Conservation (phyloP, 2,888 invertebrate species). For the Hermodice carunculata region DNA sequence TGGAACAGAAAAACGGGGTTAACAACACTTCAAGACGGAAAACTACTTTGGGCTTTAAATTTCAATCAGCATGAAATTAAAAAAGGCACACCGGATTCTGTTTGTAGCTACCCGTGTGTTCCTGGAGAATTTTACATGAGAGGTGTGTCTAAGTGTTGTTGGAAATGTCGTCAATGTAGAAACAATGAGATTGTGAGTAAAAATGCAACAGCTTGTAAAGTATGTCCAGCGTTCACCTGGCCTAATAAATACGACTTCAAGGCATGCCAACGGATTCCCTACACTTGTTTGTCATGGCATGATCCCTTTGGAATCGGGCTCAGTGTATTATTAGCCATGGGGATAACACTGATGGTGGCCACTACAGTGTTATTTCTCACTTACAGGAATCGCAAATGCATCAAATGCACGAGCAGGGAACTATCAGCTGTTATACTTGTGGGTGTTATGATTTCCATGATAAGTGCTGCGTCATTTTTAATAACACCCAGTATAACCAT, state of each 20-base stretch:
- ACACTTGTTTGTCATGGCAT: constrained; percentile 13
- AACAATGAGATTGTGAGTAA: constrained; percentile 37
- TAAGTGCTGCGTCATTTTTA: not conserved
- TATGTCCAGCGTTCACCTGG: constrained; percentile 41
- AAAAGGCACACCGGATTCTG: constrained; percentile 19
- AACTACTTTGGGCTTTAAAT: not conserved
- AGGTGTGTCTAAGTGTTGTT: constrained; percentile 42
- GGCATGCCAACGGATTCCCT: constrained; percentile 23
- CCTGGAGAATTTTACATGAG: constrained; percentile 35
- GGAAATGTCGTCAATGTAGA: constrained; percentile 43
- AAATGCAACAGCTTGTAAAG: constrained; percentile 28
- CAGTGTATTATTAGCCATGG: constrained; percentile 9
- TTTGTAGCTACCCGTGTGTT: constrained; percentile 41
- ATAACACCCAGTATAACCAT: not conserved
- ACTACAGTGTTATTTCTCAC: constrained; percentile 13
- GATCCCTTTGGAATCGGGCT: constrained; percentile 13
- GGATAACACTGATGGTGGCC: constrained; percentile 12
- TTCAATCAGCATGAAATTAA: not conserved
- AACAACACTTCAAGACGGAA: not conserved
- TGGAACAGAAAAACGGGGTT: not conserved
- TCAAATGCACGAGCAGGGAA: constrained; percentile 12
- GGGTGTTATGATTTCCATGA: not conserved
- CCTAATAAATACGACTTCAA: constrained; percentile 31
- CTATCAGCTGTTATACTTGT: not conserved
- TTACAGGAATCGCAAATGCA: constrained; percentile 2